A percentile compares a stretch with the other conserved stretches of the same genome.
Evolutionary conservation across 1,140 invertebrate genomes (phyloP).

Genomic region (Nylanderia fulva): DNA sequence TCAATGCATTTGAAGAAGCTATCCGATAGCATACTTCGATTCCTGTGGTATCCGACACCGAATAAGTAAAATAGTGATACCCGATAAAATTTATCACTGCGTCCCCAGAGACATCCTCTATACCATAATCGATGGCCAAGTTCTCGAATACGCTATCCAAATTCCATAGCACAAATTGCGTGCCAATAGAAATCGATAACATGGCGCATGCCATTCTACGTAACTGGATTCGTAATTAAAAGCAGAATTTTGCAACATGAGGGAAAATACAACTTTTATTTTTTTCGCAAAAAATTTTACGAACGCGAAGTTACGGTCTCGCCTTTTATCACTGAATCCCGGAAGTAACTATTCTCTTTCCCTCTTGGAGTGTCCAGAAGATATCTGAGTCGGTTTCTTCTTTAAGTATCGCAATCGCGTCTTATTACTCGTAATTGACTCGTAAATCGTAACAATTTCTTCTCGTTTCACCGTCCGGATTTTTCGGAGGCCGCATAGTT

Average conservation of each 20-base stretch:
- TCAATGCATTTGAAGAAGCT: neutral
- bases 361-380: neutral
- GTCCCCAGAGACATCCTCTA: neutral
- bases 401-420: neutral
- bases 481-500: neutral
- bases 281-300: conserved; percentile 3
- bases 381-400: neutral
- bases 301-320: neutral
- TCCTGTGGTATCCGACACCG: neutral
- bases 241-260: neutral
- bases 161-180: conserved; percentile 54
- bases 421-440: conserved; percentile 36
- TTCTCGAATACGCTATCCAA: conserved; percentile 37
- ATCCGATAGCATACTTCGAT: neutral
- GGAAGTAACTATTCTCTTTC: neutral
- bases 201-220: conserved; percentile 41
- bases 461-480: neutral
- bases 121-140: conserved; percentile 28
- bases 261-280: conserved; percentile 2
- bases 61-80: conserved; percentile 31
- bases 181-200: conserved; percentile 59
- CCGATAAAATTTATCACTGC: conserved; percentile 23
- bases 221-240: conserved; percentile 35
- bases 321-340: neutral
- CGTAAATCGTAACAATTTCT: neutral